Evolutionary conservation across 2,113 vertebrate species (phyloP).

Genomic region (Myotis davidii): DNA sequence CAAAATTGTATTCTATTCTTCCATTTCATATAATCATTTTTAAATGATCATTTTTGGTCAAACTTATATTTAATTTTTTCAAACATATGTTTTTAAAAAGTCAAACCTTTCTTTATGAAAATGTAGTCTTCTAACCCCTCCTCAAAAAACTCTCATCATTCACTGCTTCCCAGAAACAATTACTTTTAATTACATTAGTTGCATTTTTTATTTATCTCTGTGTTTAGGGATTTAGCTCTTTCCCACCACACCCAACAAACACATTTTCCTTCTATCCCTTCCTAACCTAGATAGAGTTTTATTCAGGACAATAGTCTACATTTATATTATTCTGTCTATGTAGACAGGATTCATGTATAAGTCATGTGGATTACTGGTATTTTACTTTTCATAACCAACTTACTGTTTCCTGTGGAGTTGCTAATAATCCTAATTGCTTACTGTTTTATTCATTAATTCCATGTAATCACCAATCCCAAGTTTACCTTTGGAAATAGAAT

Average conservation of each 20-base stretch:
- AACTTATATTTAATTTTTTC: not conserved
- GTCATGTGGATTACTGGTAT: not conserved
- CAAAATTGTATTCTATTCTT: not conserved
- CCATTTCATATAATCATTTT: not conserved
- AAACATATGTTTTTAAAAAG: not conserved
- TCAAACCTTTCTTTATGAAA: not conserved
- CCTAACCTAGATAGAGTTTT: not conserved
- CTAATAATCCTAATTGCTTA: not conserved
- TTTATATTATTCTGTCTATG: not conserved
- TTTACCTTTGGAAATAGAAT: not conserved
- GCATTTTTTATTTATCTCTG: not conserved
- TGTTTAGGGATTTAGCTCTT: not conserved
- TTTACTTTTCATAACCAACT: not conserved
- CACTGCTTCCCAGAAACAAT: not conserved
- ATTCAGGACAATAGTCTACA: not conserved
- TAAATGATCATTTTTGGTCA: not conserved
- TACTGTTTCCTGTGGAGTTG: not conserved
- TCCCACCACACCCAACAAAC: not conserved
- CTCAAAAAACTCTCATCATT: not conserved
- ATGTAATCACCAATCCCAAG: not conserved
- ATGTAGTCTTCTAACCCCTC: not conserved
- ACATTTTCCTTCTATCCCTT: not conserved
- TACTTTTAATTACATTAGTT: not conserved
- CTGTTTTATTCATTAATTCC: not conserved
- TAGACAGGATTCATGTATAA: not conserved